These are phyloP conservation scores for Cephus spinipes DNA, from an alignment of 2,888 invertebrate genomes.

Conservation along the genomic window DNA sequence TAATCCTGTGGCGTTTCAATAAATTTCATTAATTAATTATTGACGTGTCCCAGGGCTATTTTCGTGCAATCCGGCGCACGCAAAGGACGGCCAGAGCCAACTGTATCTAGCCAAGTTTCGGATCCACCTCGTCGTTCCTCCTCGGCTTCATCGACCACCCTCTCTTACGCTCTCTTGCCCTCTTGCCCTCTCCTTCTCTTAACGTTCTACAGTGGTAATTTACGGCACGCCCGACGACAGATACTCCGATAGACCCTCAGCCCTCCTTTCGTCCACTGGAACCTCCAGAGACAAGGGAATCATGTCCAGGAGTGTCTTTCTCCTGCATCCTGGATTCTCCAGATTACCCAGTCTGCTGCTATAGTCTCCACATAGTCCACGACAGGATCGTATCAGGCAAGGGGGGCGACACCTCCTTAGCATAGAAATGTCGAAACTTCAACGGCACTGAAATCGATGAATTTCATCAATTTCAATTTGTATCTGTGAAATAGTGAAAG, in stretches of 20 bases:
- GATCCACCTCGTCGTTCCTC: not conserved
- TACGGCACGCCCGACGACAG: constrained; percentile 40
- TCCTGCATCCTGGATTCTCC: not conserved
- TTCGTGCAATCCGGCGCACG: constrained; percentile 45
- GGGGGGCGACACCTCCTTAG: not conserved
- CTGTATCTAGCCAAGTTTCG: constrained; percentile 34
- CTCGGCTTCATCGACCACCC: not conserved
- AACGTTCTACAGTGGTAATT: constrained; percentile 33
- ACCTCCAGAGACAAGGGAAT: not conserved
- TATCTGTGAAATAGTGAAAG: not conserved
- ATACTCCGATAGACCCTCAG: constrained; percentile 18
- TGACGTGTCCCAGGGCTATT: constrained; percentile 55
- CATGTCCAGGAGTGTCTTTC: not conserved
- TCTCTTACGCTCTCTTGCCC: no score
- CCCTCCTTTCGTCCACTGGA: not conserved
- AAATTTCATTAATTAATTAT: constrained; percentile 62
- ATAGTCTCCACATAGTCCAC: constrained; percentile 2
- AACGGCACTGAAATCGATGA: not conserved
- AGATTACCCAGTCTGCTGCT: constrained; percentile 3
- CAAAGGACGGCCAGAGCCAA: constrained; percentile 30
- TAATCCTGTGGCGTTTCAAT: constrained; percentile 53
- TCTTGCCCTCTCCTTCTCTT: no score
- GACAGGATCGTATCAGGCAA: not conserved
- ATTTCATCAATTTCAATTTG: not conserved
- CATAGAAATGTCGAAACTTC: not conserved